phyloP scores from a whole-genome alignment of 2,797 vertebrate genomes.

The Mycteria americana region DNA sequence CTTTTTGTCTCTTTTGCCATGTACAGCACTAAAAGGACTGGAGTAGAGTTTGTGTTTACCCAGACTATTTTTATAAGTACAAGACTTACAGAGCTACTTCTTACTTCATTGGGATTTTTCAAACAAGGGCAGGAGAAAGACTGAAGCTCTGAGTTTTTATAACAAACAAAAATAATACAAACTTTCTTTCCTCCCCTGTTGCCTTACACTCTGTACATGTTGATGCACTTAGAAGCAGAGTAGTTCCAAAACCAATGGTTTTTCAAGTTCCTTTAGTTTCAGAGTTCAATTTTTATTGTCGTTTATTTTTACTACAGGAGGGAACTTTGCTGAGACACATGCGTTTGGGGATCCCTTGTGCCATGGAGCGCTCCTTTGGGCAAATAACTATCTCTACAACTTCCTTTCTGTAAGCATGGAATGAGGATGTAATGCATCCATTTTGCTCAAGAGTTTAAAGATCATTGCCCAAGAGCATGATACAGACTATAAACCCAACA shows the following conservation, averaged over 20 bases:
- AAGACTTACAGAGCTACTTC: background rate
- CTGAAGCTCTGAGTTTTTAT: background rate
- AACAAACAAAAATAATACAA: background rate
- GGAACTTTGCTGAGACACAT: background rate
- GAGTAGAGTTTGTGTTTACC: background rate
- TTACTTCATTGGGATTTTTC: background rate
- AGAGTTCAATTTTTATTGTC: background rate
- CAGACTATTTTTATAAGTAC: background rate
- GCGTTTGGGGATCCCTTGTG: background rate
- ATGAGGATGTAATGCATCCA: background rate
- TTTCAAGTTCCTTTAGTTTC: background rate
- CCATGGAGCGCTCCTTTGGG: background rate
- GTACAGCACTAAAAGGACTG: background rate
- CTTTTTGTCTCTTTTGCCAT: constrained; percentile 32
- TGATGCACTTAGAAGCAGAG: background rate
- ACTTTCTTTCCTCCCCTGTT: background rate
- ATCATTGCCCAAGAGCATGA: background rate
- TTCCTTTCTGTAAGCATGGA: background rate
- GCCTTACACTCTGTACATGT: background rate
- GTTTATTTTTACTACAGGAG: background rate
- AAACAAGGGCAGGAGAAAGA: background rate
- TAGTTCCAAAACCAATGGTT: background rate
- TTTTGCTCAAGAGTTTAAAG: background rate
- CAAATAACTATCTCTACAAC: background rate
- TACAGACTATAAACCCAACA: background rate